Percentiles rank a stretch among this genome's conserved stretches.
Conservation (phyloP, 2,113 vertebrate species). For the Onychorhynchus coronatus region DNA sequence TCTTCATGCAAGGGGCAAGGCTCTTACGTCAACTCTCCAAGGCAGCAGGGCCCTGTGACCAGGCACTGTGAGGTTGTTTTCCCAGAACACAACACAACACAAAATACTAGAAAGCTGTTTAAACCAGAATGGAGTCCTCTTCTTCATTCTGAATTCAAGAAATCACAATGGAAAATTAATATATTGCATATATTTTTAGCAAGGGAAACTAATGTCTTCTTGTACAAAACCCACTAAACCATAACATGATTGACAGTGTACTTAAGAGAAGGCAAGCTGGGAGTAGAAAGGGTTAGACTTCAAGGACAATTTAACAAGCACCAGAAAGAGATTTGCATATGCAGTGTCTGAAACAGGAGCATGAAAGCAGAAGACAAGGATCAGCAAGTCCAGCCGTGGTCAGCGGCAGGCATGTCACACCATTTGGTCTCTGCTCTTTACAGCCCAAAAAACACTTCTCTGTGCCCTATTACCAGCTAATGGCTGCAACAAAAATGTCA, state of each 20-base stretch:
- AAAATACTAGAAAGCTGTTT: not conserved
- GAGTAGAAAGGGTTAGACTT: not conserved
- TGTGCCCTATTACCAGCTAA: not conserved
- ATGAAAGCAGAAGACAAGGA: not conserved
- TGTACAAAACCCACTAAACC: not conserved
- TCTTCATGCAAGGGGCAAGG: rapidly evolving
- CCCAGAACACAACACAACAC: not conserved
- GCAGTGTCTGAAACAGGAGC: not conserved
- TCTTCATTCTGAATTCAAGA: not conserved
- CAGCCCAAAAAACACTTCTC: not conserved
- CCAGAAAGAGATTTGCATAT: not conserved
- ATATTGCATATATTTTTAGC: not conserved
- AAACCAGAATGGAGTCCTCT: not conserved
- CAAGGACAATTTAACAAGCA: not conserved
- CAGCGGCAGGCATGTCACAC: not conserved
- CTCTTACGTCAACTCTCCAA: not conserved
- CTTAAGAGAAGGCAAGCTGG: not conserved
- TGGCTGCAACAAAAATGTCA: not conserved
- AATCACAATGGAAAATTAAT: not conserved
- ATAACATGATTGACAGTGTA: not conserved
- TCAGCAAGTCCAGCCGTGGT: not conserved
- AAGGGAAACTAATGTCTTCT: not conserved
- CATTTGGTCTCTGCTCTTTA: not conserved
- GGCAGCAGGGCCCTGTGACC: not conserved
- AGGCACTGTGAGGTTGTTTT: not conserved